These are phyloP conservation scores for Sigmodon hispidus DNA, from an alignment of 2,113 vertebrate species.

Conservation along the genomic window DNA sequence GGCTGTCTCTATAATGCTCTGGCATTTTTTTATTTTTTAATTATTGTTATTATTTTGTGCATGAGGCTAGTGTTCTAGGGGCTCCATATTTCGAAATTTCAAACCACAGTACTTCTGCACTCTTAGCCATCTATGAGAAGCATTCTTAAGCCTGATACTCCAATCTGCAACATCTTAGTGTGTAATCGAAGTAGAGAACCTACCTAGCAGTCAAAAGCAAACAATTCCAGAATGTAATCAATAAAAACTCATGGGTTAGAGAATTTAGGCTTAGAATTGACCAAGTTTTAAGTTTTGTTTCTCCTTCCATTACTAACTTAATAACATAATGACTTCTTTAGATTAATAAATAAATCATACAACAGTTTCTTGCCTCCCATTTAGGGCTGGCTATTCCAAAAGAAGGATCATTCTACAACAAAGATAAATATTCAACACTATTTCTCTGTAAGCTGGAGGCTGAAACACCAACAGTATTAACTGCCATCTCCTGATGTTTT, in stretches of 20 bases:
- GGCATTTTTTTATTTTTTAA: no score
- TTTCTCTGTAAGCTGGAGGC: not conserved
- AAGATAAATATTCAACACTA: conserved; percentile 20
- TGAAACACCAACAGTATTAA: not conserved
- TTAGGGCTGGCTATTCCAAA: not conserved
- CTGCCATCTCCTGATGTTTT: not conserved
- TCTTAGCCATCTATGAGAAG: not conserved
- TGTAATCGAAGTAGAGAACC: conserved; percentile 7
- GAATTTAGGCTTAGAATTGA: conserved; percentile 29
- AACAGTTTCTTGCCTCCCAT: not conserved
- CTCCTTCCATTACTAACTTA: not conserved
- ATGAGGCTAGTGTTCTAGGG: not conserved
- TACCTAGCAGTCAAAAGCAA: conserved; percentile 22
- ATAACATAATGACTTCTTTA: not conserved
- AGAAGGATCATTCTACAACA: conserved; percentile 14
- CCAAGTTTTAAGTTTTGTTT: not conserved
- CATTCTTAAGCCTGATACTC: not conserved
- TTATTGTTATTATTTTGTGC: not conserved
- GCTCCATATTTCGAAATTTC: not conserved
- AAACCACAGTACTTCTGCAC: not conserved
- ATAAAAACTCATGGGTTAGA: not conserved
- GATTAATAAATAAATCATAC: not conserved
- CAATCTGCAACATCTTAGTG: not conserved
- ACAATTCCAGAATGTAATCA: not conserved
- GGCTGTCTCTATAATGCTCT: not conserved